Evolutionary conservation across 2,113 vertebrate genomes (phyloP).

Genomic region (Hipposideros armiger): DNA sequence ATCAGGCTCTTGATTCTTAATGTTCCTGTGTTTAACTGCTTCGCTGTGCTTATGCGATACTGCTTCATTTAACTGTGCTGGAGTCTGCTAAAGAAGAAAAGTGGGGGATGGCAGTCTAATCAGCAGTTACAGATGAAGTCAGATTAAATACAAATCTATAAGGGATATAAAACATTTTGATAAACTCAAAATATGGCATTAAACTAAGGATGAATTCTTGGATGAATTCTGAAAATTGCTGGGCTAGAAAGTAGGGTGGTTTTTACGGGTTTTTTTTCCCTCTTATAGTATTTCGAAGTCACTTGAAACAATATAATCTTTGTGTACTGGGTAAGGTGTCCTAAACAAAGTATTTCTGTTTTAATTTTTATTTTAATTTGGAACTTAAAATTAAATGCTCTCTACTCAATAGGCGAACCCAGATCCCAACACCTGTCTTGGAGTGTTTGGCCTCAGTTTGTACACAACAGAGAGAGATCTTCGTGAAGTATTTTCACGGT

Average conservation of each 20-base stretch:
- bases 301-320: not conserved
- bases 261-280: constrained; percentile 17
- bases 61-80: not conserved
- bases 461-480: constrained; percentile 97
- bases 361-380: constrained; percentile 20
- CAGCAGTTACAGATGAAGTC: not conserved
- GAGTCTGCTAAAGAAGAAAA: constrained; percentile 22
- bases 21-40: not conserved
- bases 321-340: not conserved
- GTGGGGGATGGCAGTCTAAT: not conserved
- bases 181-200: constrained; percentile 11
- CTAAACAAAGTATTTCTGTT: constrained; percentile 6
- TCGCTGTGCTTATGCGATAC: not conserved
- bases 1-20: not conserved
- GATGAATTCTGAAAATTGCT: not conserved
- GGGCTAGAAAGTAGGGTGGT: not conserved
- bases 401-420: constrained; percentile 93
- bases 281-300: constrained; percentile 38
- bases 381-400: constrained; percentile 30
- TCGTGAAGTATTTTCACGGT: constrained; percentile 96
- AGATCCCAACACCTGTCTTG: constrained; percentile 95
- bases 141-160: not conserved
- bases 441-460: constrained; percentile 96
- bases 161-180: not conserved
- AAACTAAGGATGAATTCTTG: constrained; percentile 21